Evolutionary conservation across 2,113 vertebrate genomes (phyloP).

Genomic region (Vombatus ursinus): DNA sequence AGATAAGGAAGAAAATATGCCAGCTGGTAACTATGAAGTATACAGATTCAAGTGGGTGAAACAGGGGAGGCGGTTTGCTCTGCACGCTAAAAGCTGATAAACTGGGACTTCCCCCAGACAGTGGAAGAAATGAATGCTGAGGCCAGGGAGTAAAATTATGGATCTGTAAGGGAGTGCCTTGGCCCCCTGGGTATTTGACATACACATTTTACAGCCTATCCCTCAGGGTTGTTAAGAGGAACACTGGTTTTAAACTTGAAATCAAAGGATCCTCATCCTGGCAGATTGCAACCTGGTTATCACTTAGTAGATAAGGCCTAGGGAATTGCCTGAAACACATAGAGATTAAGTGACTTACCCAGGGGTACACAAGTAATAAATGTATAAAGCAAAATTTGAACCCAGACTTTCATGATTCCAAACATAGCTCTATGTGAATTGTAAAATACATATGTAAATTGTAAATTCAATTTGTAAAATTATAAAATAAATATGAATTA

Average conservation of each 20-base stretch:
- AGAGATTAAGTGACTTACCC: background rate
- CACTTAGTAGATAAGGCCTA: background rate
- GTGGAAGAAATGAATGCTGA: conserved; percentile 65
- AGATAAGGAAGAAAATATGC: conserved; percentile 72
- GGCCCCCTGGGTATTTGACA: background rate
- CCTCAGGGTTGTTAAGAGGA: background rate
- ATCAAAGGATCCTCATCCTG: background rate
- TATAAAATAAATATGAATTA: background rate
- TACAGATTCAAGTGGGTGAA: conserved; percentile 58
- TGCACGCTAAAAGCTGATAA: conserved; percentile 68
- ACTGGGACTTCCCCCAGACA: conserved; percentile 64
- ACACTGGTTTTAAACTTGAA: background rate
- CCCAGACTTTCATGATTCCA: background rate
- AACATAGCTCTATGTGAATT: background rate
- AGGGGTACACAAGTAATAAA: background rate
- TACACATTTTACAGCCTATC: background rate
- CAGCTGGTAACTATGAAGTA: conserved; percentile 70
- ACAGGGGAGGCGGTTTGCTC: conserved; percentile 62
- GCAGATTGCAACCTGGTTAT: background rate
- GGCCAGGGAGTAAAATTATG: conserved; percentile 33
- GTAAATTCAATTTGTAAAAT: background rate
- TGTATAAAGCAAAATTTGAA: background rate
- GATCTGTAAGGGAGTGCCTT: conserved; percentile 15
- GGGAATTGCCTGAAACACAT: background rate
- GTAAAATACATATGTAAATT: background rate